Conservation (phyloP, 2,888 invertebrate genomes). For the Choreutis nemorana region DNA sequence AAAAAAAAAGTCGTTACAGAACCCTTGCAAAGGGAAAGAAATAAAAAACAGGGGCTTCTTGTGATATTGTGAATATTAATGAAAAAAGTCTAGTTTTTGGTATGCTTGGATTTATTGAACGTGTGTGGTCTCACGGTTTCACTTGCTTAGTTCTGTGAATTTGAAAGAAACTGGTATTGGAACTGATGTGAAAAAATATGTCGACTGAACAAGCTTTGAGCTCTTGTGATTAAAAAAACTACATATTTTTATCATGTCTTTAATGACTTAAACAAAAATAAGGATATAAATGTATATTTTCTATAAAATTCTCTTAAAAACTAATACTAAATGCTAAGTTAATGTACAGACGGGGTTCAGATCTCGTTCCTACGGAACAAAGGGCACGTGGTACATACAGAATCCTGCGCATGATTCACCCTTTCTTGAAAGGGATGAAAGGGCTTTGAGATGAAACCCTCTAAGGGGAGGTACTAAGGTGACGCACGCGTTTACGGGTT, state of each 20-base stretch:
- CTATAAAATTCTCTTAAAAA: too few species aligned
- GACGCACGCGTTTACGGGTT: slow-evolving; percentile 57
- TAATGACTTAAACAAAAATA: too few species aligned
- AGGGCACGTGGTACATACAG: slow-evolving; percentile 52
- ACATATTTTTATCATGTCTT: too few species aligned
- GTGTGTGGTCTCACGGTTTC: slow-evolving; percentile 59
- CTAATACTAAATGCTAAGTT: too few species aligned
- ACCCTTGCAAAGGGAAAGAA: slow-evolving; percentile 37
- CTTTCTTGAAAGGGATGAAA: slow-evolving; percentile 48
- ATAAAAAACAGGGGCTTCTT: slow-evolving; percentile 59
- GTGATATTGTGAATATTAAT: slow-evolving; percentile 67
- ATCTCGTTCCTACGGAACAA: slow-evolving; percentile 42
- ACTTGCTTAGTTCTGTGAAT: slow-evolving; percentile 45
- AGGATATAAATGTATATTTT: too few species aligned
- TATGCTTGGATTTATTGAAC: slow-evolving; percentile 37
- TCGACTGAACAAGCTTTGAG: slow-evolving; percentile 2
- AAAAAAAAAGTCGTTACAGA: slow-evolving; percentile 60
- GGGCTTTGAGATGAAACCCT: slow-evolving; percentile 39
- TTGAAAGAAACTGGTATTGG: slow-evolving; percentile 9
- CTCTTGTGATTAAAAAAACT: slow-evolving; percentile 2
- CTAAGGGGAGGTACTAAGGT: slow-evolving; percentile 31
- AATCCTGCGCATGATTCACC: slow-evolving; percentile 59
- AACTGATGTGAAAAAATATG: slow-evolving; percentile 8
- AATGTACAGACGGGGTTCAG: slow-evolving; percentile 27
- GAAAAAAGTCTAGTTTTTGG: slow-evolving; percentile 61